phyloP scores from a whole-genome alignment of 2,113 vertebrate genomes.

The Jacana jacana region DNA sequence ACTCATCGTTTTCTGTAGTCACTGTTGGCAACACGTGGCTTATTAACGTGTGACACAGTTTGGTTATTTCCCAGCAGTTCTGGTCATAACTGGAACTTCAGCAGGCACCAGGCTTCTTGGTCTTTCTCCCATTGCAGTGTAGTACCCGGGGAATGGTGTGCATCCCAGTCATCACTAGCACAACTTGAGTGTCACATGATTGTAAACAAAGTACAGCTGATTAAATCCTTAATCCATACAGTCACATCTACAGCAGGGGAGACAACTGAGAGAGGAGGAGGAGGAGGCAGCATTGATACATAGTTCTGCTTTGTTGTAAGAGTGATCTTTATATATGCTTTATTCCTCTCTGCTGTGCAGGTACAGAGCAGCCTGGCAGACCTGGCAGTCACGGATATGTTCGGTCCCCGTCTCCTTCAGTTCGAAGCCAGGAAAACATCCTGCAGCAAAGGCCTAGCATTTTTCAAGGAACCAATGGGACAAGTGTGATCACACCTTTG shows the following conservation, averaged over 20 bases:
- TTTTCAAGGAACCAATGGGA: constrained; percentile 91
- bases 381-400: constrained; percentile 90
- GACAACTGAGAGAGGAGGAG: background rate
- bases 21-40: background rate
- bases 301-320: background rate
- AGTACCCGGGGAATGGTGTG: background rate
- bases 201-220: background rate
- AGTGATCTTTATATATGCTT: background rate
- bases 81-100: background rate
- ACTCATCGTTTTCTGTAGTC: background rate
- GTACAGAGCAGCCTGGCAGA: constrained; percentile 85
- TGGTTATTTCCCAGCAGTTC: background rate
- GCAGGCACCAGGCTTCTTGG: background rate
- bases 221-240: background rate
- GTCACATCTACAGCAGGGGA: background rate
- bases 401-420: constrained; percentile 90
- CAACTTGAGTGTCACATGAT: background rate
- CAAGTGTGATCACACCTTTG: constrained; percentile 93
- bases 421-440: constrained; percentile 88
- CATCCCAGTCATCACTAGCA: background rate
- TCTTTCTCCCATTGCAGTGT: background rate
- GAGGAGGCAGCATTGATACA: background rate
- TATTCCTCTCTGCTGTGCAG: constrained; percentile 2
- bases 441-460: constrained; percentile 95
- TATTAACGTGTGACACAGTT: background rate